These are phyloP conservation scores for Noctua pronuba DNA, from an alignment of 2,888 invertebrate species.

Conservation along the genomic window DNA sequence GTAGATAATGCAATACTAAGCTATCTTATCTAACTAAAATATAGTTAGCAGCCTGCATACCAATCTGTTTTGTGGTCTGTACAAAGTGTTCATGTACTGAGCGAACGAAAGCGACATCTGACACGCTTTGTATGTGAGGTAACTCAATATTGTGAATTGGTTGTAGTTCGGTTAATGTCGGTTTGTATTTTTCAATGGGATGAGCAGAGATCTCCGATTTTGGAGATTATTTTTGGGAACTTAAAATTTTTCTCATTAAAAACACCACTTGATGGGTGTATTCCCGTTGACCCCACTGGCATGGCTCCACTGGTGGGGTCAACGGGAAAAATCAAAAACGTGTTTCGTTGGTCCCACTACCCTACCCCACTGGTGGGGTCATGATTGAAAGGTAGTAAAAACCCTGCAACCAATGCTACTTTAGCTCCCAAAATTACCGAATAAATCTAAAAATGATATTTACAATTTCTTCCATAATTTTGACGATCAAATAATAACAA, in stretches of 20 bases:
- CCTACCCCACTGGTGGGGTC: too few relatives aligned
- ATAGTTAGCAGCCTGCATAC: not conserved
- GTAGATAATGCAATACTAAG: too few relatives aligned
- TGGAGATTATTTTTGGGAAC: not conserved
- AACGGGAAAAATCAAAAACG: too few relatives aligned
- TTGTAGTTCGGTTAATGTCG: slow-evolving; percentile 14
- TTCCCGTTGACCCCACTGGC: too few relatives aligned
- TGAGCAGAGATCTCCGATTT: not conserved
- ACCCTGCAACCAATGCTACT: not conserved
- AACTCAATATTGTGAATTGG: slow-evolving; percentile 47
- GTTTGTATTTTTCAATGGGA: not conserved
- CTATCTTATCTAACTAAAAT: too few relatives aligned
- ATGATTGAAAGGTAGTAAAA: not conserved
- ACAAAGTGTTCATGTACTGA: slow-evolving; percentile 26
- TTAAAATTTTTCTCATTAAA: not conserved
- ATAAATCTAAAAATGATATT: not conserved
- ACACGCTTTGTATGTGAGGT: slow-evolving; percentile 65
- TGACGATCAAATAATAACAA: not conserved
- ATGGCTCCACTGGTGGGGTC: too few relatives aligned
- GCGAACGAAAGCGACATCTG: slow-evolving; percentile 72
- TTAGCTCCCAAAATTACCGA: not conserved
- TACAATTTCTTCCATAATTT: not conserved
- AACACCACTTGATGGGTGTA: too few relatives aligned
- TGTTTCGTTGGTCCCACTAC: too few relatives aligned
- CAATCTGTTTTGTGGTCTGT: slow-evolving; percentile 19